A percentile compares a stretch with the other conserved stretches of the same genome.
Conservation (phyloP, 2,888 invertebrate species). For the Embidobia sp. region DNA sequence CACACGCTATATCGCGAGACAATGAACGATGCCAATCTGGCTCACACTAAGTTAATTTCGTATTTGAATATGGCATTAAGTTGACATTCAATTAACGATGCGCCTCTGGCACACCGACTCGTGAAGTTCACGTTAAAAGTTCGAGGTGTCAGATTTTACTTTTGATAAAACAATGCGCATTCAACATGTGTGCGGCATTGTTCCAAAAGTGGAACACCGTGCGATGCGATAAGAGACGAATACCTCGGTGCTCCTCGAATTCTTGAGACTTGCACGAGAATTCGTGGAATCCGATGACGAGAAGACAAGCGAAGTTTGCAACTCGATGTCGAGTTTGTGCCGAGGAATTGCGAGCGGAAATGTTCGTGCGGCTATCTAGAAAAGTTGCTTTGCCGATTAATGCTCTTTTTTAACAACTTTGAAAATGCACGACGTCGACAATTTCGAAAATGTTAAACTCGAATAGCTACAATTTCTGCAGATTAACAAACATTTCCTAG, state of each 20-base stretch:
- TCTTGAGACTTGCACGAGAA: constrained; percentile 61
- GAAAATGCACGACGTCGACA: too few relatives aligned
- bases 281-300: constrained; percentile 62
- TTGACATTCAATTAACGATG: constrained; percentile 33
- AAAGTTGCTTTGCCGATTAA: background rate
- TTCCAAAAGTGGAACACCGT: constrained; percentile 56
- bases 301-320: constrained; percentile 53
- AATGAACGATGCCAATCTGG: too few relatives aligned
- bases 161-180: constrained; percentile 53
- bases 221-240: constrained; percentile 56
- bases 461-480: too few relatives aligned
- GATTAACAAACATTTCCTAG: too few relatives aligned
- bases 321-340: constrained; percentile 43
- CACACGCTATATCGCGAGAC: too few relatives aligned
- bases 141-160: constrained; percentile 40
- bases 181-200: constrained; percentile 51
- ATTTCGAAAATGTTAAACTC: too few relatives aligned
- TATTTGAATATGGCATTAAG: constrained; percentile 27
- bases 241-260: constrained; percentile 57
- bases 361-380: background rate
- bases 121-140: constrained; percentile 39
- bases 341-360: constrained; percentile 18
- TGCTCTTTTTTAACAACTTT: too few relatives aligned
- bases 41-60: background rate
- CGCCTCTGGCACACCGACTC: background rate